Evolutionary conservation across 2,888 invertebrate species (phyloP).

Genomic region (Aphidoletes aphidimyza): DNA sequence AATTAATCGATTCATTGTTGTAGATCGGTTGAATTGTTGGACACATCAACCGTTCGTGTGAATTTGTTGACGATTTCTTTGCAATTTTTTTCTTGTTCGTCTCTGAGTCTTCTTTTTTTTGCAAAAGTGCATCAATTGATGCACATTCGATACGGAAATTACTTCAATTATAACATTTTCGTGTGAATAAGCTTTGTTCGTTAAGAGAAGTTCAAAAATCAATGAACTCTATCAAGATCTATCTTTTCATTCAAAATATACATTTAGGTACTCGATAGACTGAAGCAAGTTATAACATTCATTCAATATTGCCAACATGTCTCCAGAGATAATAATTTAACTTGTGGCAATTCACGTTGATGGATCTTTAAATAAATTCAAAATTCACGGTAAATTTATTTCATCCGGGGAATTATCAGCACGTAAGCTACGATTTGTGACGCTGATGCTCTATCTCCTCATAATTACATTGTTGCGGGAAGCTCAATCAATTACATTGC

Average conservation of each 20-base stretch:
- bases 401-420: conserved; percentile 31
- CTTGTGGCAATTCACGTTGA: not conserved
- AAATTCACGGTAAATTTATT: conserved; percentile 40
- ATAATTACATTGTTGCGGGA: conserved; percentile 41
- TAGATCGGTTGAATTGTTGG: not conserved
- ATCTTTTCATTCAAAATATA: too few relatives aligned
- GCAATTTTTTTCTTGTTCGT: too few relatives aligned
- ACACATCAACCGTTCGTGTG: not conserved
- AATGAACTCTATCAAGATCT: not conserved
- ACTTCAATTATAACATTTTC: not conserved
- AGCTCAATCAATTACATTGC: conserved; percentile 20
- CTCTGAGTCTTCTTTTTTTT: not conserved
- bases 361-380: not conserved
- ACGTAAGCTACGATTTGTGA: not conserved
- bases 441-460: not conserved
- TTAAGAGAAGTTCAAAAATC: not conserved
- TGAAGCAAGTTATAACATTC: too few relatives aligned
- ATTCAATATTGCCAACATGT: too few relatives aligned
- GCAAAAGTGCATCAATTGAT: not conserved
- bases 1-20: not conserved
- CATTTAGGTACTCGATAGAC: too few relatives aligned
- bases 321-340: not conserved
- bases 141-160: not conserved
- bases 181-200: not conserved
- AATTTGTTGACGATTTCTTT: conserved; percentile 10